Percentiles rank a stretch among this genome's conserved stretches.
These are phyloP conservation scores for Gymnocephalus cernua DNA, from an alignment of 2,113 vertebrate genomes.

Conservation along the genomic window DNA sequence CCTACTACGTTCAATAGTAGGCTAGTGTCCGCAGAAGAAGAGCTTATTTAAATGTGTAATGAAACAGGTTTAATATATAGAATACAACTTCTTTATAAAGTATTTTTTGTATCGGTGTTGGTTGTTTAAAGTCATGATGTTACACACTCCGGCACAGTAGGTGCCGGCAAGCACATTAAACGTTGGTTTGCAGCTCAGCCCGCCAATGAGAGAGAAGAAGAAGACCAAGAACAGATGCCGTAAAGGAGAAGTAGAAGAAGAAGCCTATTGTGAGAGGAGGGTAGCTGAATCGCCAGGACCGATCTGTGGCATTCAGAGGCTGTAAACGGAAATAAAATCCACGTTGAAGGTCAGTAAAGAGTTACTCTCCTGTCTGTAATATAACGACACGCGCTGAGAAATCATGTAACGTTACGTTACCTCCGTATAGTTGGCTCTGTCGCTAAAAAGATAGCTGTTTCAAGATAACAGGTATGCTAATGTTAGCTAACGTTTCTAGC, in stretches of 20 bases:
- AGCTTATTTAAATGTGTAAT: too few relatives aligned
- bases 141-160: too few relatives aligned
- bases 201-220: background rate
- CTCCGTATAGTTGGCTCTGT: rapidly evolving
- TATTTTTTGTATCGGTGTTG: too few relatives aligned
- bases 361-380: background rate
- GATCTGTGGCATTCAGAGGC: background rate
- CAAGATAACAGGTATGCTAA: background rate
- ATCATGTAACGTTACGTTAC: rapidly evolving
- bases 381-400: background rate
- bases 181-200: too few relatives aligned
- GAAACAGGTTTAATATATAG: too few relatives aligned
- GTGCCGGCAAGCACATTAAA: too few relatives aligned
- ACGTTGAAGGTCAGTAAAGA: slow-evolving; percentile 8
- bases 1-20: too few relatives aligned
- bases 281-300: background rate
- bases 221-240: background rate
- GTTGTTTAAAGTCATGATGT: too few relatives aligned
- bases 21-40: background rate
- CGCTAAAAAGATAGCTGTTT: background rate
- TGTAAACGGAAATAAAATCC: background rate
- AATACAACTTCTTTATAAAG: too few relatives aligned
- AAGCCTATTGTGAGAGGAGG: background rate
- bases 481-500: background rate
- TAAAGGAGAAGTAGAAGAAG: slow-evolving; percentile 4